phyloP scores from a whole-genome alignment of 2,113 vertebrate species.

The Chaetodon auriga region DNA sequence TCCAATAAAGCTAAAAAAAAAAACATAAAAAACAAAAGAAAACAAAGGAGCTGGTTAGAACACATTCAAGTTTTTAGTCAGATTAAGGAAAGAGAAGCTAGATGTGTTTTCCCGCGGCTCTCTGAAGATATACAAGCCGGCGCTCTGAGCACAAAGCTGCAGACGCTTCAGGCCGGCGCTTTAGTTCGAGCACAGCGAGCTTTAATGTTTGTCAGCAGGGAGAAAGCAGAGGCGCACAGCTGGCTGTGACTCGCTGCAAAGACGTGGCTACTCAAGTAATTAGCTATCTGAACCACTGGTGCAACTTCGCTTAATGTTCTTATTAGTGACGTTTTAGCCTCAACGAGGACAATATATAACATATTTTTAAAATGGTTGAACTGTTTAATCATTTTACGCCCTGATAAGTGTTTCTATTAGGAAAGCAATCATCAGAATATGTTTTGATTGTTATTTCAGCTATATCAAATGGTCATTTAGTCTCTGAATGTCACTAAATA shows the following conservation, averaged over 20 bases:
- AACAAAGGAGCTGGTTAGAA: too few species aligned
- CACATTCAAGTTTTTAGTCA: not conserved
- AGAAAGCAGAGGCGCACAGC: not conserved
- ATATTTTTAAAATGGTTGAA: not conserved
- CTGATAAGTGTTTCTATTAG: not conserved
- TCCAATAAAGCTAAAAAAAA: too few species aligned
- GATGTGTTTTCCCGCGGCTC: not conserved
- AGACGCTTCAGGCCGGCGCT: not conserved
- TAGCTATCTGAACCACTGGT: not conserved
- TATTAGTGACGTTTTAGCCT: not conserved
- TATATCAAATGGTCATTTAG: not conserved
- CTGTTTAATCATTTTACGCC: not conserved
- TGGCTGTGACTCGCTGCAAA: not conserved
- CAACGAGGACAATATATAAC: not conserved
- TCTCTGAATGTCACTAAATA: not conserved
- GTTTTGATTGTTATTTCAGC: not conserved
- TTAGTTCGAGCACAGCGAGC: not conserved
- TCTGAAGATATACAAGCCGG: not conserved
- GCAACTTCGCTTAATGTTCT: not conserved
- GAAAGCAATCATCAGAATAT: not conserved
- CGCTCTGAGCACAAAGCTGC: not conserved
- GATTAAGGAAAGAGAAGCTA: not conserved
- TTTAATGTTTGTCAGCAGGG: not conserved
- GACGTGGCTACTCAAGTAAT: conserved; percentile 1
- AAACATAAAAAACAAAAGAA: too few species aligned